Percentiles rank a stretch among this genome's conserved stretches.
These are phyloP conservation scores for Chelonia mydas DNA, from an alignment of 2,797 vertebrate species.

Conservation along the genomic window DNA sequence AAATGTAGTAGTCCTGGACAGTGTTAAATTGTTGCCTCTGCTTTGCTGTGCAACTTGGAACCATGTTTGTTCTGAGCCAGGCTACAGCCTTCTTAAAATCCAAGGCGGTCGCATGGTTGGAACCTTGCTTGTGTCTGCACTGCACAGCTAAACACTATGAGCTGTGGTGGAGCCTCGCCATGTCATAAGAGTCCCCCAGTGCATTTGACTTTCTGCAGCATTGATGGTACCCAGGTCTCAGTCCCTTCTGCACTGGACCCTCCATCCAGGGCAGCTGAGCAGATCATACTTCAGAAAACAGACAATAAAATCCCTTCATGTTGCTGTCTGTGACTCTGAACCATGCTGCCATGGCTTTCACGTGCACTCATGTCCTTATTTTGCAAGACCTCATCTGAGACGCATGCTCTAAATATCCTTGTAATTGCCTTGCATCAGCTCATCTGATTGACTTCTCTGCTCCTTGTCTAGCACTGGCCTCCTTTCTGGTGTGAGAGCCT, in stretches of 20 bases:
- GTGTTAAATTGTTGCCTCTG: background rate
- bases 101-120: rapidly evolving
- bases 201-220: background rate
- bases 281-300: background rate
- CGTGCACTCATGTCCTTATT: background rate
- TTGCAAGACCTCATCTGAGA: background rate
- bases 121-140: background rate
- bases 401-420: rapidly evolving
- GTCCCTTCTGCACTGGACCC: background rate
- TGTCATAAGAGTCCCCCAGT: background rate
- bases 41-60: background rate
- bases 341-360: background rate
- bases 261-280: background rate
- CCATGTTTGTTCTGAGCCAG: rapidly evolving
- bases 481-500: background rate
- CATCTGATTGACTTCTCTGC: background rate
- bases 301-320: background rate
- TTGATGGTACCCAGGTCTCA: background rate
- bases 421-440: rapidly evolving
- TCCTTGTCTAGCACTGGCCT: background rate
- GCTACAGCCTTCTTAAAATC: background rate
- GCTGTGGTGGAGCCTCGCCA: background rate
- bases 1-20: background rate
- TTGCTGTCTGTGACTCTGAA: rapidly evolving
- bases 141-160: background rate